A percentile compares a stretch with the other conserved stretches of the same genome.
Evolutionary conservation across 2,888 invertebrate species (phyloP).

Genomic region (Tetramorium bicarinatum): DNA sequence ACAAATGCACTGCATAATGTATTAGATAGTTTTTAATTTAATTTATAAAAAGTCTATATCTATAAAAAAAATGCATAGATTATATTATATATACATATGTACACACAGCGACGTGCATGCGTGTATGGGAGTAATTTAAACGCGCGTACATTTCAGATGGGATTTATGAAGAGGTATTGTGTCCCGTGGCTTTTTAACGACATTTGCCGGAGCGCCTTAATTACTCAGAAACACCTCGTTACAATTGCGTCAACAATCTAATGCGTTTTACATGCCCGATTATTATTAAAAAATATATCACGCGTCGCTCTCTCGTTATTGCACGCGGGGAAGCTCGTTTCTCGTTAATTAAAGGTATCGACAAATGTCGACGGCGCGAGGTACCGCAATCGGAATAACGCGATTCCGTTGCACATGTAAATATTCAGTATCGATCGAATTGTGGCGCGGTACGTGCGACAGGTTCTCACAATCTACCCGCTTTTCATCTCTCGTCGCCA

Average conservation of each 20-base stretch:
- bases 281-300: not conserved
- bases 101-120: slow-evolving; percentile 22
- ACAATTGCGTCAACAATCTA: not conserved
- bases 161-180: slow-evolving; percentile 28
- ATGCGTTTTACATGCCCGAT: not conserved
- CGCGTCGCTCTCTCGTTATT: not conserved
- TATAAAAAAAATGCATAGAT: slow-evolving; percentile 41
- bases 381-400: slow-evolving; percentile 3
- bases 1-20: slow-evolving; percentile 6
- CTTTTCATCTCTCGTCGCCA: slow-evolving; percentile 17
- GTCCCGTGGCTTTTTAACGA: not conserved
- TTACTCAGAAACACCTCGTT: slow-evolving; percentile 9
- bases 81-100: slow-evolving; percentile 26
- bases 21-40: slow-evolving; percentile 66
- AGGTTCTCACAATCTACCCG: slow-evolving; percentile 11
- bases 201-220: not conserved
- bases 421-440: slow-evolving; percentile 67
- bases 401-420: slow-evolving; percentile 62
- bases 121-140: slow-evolving; percentile 68
- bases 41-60: slow-evolving; percentile 69
- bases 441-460: slow-evolving; percentile 33
- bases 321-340: not conserved
- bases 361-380: not conserved
- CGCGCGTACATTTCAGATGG: slow-evolving; percentile 54
- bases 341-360: slow-evolving; percentile 2